Evolutionary conservation across 2,888 invertebrate species (phyloP), one percentile per base, ranked within the genome.

Genomic region (Trachelus iudaicus): DNA sequence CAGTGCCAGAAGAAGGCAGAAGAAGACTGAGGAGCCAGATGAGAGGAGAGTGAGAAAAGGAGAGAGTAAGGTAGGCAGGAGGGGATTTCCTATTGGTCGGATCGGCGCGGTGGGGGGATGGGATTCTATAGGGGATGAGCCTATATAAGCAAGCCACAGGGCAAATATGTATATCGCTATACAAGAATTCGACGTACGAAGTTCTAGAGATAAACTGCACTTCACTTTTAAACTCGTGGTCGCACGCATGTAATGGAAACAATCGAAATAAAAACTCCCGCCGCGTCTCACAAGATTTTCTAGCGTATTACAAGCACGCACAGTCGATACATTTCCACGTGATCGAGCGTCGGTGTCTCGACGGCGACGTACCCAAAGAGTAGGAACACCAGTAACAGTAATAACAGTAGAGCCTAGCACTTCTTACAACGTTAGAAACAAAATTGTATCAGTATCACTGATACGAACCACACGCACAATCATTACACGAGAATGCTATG

Each of bases 371-470:
- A 77, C 75, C 77, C 34, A 34, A 34, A 56, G 31, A 69, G 34
- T 37, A 33, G 13, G 6, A 74, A 74, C 15, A 31, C 75, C 30
- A 30, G 69, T n/a, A 34, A 75, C 13, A 69, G 40, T 78, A 77
- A 81, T 80, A 80, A 82, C 82, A 84, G 79, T 79, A 80, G 81
- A 79, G 79, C 78, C 78, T 77, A 78, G 79, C 80, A 77, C 80
- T 77, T 78, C 74, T 85, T 87, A 87, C 87, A 87, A 87, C 88
- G 89, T 88, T 84, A 85, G 56, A 23, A 56, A 56, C 56, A 56
- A 56, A 23, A 56, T 23, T 56, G 23, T 56, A 56, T 56, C 56
- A 23, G 56, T 9, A 23, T 56, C 23, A 56, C 56, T 56, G 56
- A 56, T 56, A 56, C 23, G 9, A 56, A 56, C 23, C 56, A 23